Percentiles rank a stretch among this genome's conserved stretches.
phyloP scores from a whole-genome alignment of 2,888 invertebrate species.

The Orthosia incerta region DNA sequence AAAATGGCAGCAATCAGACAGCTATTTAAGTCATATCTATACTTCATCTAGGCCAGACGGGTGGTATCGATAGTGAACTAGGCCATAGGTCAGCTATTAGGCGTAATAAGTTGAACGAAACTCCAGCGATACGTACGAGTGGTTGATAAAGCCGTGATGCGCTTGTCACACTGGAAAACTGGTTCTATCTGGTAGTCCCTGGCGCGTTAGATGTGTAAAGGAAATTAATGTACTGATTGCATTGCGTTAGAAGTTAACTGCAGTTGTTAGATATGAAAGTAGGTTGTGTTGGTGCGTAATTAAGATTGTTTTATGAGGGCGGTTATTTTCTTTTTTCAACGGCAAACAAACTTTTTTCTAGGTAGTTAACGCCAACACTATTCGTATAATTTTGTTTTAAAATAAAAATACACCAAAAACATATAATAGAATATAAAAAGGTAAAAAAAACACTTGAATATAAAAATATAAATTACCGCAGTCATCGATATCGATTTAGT shows the following conservation, averaged over 20 bases:
- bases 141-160: constrained; percentile 61
- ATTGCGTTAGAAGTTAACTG: constrained; percentile 40
- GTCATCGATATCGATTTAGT: too few relatives aligned
- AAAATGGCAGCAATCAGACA: constrained; percentile 63
- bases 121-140: constrained; percentile 60
- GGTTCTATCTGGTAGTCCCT: constrained; percentile 46
- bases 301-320: background rate
- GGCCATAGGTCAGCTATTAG: constrained; percentile 85
- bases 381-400: too few relatives aligned
- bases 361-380: too few relatives aligned
- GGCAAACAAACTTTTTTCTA: background rate
- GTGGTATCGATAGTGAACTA: constrained; percentile 75
- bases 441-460: too few relatives aligned
- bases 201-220: constrained; percentile 52
- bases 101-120: constrained; percentile 76
- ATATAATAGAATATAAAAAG: too few relatives aligned
- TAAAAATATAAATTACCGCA: too few relatives aligned
- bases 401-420: too few relatives aligned
- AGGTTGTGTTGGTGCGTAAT: constrained; percentile 21
- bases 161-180: constrained; percentile 45
- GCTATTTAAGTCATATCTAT: constrained; percentile 71
- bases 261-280: constrained; percentile 43
- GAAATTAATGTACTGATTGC: constrained; percentile 57
- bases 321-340: background rate
- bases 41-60: constrained; percentile 84